Base-by-base conservation (phyloP, 2,113 vertebrate genomes). In the Podiceps cristatus region DNA sequence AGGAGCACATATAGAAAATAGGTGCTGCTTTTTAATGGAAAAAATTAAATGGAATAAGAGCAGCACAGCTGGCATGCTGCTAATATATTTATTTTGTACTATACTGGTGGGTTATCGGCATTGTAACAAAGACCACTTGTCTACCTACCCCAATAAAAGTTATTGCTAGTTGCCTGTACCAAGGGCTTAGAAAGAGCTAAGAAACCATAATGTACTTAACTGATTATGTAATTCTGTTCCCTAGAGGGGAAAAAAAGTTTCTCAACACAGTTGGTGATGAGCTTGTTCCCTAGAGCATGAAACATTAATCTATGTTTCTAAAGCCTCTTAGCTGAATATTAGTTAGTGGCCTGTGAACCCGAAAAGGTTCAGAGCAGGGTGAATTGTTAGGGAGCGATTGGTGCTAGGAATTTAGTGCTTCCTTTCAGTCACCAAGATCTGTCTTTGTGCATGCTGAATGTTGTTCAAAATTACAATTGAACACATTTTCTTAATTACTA, bases 301-400 rank as follows among this genome's bases (percentile, higher is more conserved):
- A 94, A 91, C 95, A 92, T 96, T 94, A 97, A 97, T 97, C 96
- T 94, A 33, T 71, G 66, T 97, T 97, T 76, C 90, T 83, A 90
- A 97, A 97, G 81, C 95, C 81, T 97, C 94, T 97, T 96, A 95
- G 91, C 87, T 86, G 80, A 82, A 40, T 83, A 78, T 93, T 92
- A 77, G 80, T 92, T 85, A 80, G 71, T 1, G 18, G 58, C 71
- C 77, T 83, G 91, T 76, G 91, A 90, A 80, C 91, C 87, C 28
- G 1, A 33, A 9, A 35, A 74, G 55, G 77, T 95, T 97, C 59
- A 88, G 93, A 91, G 84, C 74, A 80, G 78, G 77, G 75, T 88
- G 71, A 91, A 55, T 37, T 90, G 69, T 73, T 73, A 18, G 44
- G 2, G 5, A 11, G 73, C 45, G 81, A 15, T 17, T 69, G 62